A percentile compares a stretch with the other conserved stretches of the same genome.
Conservation (phyloP, 2,888 invertebrate genomes). For the Oligia fasciuncula region DNA sequence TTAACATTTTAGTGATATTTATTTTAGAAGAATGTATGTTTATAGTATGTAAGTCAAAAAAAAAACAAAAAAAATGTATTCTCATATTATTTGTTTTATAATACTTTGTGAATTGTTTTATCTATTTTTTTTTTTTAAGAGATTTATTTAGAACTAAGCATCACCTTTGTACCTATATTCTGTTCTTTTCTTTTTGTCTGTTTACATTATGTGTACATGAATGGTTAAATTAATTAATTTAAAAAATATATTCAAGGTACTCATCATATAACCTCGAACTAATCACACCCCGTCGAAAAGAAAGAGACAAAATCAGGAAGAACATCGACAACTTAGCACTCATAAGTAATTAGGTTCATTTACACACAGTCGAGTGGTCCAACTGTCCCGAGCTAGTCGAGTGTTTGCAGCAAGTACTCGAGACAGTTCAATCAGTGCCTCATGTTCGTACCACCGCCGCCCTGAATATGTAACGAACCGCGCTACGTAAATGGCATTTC, state of each 20-base stretch:
- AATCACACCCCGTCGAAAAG: neutral
- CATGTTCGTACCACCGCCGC: conserved; percentile 61
- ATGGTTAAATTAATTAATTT: neutral
- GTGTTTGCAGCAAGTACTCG: conserved; percentile 66
- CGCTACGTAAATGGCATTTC: conserved; percentile 67
- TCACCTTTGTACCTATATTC: no score
- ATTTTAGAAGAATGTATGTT: no score
- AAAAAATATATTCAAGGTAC: neutral
- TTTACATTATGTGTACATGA: no score
- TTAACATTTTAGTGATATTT: no score
- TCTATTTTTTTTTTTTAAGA: neutral
- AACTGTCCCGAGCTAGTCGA: conserved; percentile 44
- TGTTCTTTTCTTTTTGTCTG: no score
- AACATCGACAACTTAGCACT: conserved; percentile 25
- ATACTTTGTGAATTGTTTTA: no score
- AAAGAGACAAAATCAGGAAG: conserved; percentile 13
- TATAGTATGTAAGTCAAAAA: no score
- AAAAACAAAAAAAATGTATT: no score
- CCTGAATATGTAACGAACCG: conserved; percentile 73
- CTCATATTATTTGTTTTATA: no score
- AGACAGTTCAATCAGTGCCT: conserved; percentile 72
- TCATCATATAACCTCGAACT: neutral
- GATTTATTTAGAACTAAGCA: no score
- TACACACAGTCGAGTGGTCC: conserved; percentile 45
- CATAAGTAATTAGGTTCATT: conserved; percentile 54